phyloP scores from a whole-genome alignment of 2,797 vertebrate genomes.

The Sciurus carolinensis region DNA sequence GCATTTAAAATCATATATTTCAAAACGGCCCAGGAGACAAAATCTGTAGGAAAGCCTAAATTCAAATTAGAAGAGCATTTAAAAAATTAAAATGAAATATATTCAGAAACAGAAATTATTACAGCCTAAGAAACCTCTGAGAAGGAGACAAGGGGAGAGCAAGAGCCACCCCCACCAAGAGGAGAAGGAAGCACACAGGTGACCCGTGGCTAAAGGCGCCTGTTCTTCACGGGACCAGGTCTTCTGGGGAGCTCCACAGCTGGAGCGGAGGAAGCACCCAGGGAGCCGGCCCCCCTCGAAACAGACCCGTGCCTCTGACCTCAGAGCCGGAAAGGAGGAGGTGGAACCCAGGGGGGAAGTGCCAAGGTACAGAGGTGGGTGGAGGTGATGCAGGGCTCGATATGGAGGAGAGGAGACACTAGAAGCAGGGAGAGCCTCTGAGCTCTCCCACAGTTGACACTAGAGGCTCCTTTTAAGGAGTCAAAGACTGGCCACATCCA shows the following conservation, averaged over 20 bases:
- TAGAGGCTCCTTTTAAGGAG: background rate
- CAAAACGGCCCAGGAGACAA: constrained; percentile 78
- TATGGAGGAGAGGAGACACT: background rate
- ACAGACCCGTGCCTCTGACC: background rate
- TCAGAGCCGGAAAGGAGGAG: background rate
- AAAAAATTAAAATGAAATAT: constrained; percentile 82
- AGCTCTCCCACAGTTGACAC: background rate
- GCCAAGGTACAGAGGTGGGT: background rate
- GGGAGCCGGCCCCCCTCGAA: background rate
- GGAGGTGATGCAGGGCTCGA: background rate
- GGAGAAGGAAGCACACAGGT: no score
- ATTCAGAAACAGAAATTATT: constrained; percentile 76
- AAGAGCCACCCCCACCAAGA: no score
- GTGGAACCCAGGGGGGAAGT: background rate
- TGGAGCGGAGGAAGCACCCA: no score
- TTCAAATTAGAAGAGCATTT: constrained; percentile 80
- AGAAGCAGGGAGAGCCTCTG: background rate
- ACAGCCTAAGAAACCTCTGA: constrained; percentile 22
- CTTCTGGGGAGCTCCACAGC: no score
- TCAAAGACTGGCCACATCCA: background rate
- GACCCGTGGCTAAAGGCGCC: no score
- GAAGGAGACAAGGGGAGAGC: background rate
- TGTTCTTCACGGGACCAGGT: no score
- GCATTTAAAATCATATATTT: constrained; percentile 86
- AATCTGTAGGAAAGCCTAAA: constrained; percentile 73